A percentile compares a stretch with the other conserved stretches of the same genome.
These are phyloP conservation scores for Temnopleurus reevesii DNA, from an alignment of 53 echinoderm and acorn worm genomes.

Conservation along the genomic window DNA sequence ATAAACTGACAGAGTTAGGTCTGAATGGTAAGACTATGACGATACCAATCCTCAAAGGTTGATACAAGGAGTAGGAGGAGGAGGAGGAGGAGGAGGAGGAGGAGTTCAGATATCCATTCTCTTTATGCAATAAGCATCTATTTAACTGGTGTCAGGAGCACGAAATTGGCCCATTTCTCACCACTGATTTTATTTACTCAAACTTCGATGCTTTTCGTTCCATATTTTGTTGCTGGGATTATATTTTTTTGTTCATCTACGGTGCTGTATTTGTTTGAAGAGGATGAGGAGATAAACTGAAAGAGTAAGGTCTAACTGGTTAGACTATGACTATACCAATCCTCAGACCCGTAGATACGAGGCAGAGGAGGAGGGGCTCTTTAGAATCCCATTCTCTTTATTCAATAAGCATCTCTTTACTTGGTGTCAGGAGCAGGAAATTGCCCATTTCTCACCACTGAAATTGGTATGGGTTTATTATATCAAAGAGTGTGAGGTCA, in stretches of 20 bases:
- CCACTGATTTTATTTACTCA: too few species aligned
- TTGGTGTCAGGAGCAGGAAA: background rate
- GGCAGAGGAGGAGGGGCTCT: background rate
- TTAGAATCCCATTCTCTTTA: background rate
- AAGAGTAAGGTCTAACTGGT: too few species aligned
- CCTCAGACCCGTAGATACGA: background rate
- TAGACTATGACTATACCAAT: too few species aligned
- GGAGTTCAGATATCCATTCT: background rate
- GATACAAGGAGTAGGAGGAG: too few species aligned
- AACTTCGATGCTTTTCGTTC: too few species aligned
- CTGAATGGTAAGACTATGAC: background rate
- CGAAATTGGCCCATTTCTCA: slow-evolving; percentile 41
- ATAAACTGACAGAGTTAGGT: background rate
- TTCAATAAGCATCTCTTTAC: slow-evolving; percentile 29
- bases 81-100: background rate
- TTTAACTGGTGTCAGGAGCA: background rate
- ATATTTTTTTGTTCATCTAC: too few species aligned
- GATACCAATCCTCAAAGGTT: background rate
- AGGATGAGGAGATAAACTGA: background rate
- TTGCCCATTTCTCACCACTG: slow-evolving; percentile 27
- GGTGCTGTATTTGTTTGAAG: background rate
- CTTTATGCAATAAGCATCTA: slow-evolving; percentile 14
- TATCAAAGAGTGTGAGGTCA: background rate
- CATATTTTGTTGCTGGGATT: too few species aligned
- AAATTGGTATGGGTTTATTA: background rate